Percentiles rank a stretch among this genome's conserved stretches.
Conservation (phyloP, 2,888 invertebrate genomes). For the Thecophora atra region DNA sequence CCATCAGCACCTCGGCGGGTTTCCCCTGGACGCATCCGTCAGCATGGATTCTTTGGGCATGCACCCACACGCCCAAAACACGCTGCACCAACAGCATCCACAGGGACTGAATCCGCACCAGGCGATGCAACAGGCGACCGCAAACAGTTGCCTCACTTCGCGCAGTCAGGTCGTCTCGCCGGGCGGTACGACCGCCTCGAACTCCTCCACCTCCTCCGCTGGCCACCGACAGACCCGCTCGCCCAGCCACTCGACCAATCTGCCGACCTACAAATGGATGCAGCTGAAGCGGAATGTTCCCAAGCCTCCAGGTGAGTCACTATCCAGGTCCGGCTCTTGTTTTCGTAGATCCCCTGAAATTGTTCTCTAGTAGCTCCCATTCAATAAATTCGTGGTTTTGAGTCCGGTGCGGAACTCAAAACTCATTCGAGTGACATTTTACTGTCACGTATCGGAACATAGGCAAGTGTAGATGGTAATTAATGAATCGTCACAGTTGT, state of each 20-base stretch:
- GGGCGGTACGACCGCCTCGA: slow-evolving; percentile 55
- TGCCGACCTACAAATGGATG: slow-evolving; percentile 99
- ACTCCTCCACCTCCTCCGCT: slow-evolving; percentile 29
- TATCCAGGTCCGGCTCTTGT: not conserved
- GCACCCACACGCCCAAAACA: slow-evolving; percentile 59
- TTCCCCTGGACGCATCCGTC: slow-evolving; percentile 50
- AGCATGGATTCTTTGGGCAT: slow-evolving; percentile 55
- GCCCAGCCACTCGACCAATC: slow-evolving; percentile 59
- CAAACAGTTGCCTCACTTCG: slow-evolving; percentile 48
- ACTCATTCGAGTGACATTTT: too few relatives aligned
- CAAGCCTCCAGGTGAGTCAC: slow-evolving; percentile 85
- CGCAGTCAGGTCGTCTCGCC: slow-evolving; percentile 61
- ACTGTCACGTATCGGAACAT: too few relatives aligned
- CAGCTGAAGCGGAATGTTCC: slow-evolving; percentile 97
- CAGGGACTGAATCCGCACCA: slow-evolving; percentile 49
- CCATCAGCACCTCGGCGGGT: slow-evolving; percentile 56
- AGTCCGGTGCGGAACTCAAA: too few relatives aligned
- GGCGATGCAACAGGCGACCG: slow-evolving; percentile 48
- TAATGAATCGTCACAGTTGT: too few relatives aligned
- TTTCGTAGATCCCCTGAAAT: too few relatives aligned
- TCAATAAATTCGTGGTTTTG: too few relatives aligned
- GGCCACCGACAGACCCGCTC: slow-evolving; percentile 57
- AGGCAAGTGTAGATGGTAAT: too few relatives aligned
- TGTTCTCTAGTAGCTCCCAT: too few relatives aligned
- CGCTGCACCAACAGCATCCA: slow-evolving; percentile 50